Evolutionary conservation across 2,888 invertebrate genomes (phyloP).

Genomic region (Eupithecia abbreviata): DNA sequence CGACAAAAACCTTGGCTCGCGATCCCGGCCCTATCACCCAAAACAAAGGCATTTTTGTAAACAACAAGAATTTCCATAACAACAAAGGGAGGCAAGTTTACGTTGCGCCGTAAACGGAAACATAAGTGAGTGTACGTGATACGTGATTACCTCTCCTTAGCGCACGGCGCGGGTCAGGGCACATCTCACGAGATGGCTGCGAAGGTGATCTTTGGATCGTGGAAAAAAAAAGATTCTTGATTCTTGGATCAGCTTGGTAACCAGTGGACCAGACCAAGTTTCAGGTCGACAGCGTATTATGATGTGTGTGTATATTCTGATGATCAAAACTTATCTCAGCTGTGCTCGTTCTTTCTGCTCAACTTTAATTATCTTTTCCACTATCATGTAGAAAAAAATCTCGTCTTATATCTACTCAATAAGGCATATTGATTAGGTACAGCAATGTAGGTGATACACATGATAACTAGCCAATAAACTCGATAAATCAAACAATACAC

Average conservation of each 20-base stretch:
- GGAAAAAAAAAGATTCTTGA: too few species aligned
- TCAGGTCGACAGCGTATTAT: background rate
- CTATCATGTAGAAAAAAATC: too few species aligned
- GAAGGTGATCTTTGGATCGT: too few species aligned
- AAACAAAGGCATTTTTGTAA: slow-evolving; percentile 12
- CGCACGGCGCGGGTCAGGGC: background rate
- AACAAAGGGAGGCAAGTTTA: slow-evolving; percentile 12
- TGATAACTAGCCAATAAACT: background rate
- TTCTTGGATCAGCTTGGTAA: background rate
- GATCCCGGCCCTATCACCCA: background rate
- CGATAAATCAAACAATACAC: background rate
- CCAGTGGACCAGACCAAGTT: background rate
- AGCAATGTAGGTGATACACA: too few species aligned
- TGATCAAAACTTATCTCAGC: background rate
- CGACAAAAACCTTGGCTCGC: background rate
- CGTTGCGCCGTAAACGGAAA: slow-evolving; percentile 16
- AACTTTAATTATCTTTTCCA: too few species aligned
- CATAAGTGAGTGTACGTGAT: slow-evolving; percentile 31
- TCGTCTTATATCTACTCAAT: too few species aligned
- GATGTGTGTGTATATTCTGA: background rate
- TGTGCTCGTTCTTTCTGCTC: too few species aligned
- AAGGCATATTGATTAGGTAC: too few species aligned
- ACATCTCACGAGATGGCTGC: background rate
- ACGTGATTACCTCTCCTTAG: slow-evolving; percentile 20
- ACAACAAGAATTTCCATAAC: slow-evolving; percentile 27